Evolutionary conservation across 2,113 vertebrate genomes (phyloP).

Genomic region (Speoplatyrhinus poulsoni): DNA sequence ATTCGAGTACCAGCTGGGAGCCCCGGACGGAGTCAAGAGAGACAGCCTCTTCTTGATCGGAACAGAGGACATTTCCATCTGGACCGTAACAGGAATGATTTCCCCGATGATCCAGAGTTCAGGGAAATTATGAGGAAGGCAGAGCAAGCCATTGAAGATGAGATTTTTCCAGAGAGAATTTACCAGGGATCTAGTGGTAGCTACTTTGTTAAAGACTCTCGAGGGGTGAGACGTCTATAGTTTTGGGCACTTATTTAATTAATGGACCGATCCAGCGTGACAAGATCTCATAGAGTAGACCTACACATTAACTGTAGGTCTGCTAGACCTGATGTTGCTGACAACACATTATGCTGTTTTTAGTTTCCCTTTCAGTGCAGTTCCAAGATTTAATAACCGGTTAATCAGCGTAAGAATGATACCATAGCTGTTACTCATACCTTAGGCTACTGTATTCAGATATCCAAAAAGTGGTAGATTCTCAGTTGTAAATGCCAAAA

Average conservation of each 20-base stretch:
- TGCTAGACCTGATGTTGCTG: neutral
- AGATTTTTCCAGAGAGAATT: conserved; percentile 86
- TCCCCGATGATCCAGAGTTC: conserved; percentile 86
- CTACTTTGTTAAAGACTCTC: conserved; percentile 88
- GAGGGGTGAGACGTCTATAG: conserved; percentile 78
- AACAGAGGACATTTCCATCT: conserved; percentile 42
- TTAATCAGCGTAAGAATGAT: neutral
- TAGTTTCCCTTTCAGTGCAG: neutral
- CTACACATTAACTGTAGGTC: too few relatives aligned
- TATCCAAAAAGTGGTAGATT: neutral
- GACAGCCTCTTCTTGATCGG: conserved; percentile 79
- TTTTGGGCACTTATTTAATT: too few relatives aligned
- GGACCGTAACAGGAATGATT: conserved; percentile 76
- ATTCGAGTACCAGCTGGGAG: conserved; percentile 66
- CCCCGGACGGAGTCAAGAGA: conserved; percentile 73
- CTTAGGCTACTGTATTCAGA: neutral
- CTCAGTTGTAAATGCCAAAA: too few relatives aligned
- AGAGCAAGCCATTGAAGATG: conserved; percentile 82
- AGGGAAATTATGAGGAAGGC: conserved; percentile 81
- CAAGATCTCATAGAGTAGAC: too few relatives aligned
- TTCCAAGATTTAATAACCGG: neutral
- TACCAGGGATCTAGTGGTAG: conserved; percentile 90
- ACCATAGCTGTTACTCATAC: neutral
- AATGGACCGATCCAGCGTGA: too few relatives aligned
- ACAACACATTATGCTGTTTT: neutral